Conservation (phyloP, 2,797 vertebrate species). For the Iguana delicatissima region DNA sequence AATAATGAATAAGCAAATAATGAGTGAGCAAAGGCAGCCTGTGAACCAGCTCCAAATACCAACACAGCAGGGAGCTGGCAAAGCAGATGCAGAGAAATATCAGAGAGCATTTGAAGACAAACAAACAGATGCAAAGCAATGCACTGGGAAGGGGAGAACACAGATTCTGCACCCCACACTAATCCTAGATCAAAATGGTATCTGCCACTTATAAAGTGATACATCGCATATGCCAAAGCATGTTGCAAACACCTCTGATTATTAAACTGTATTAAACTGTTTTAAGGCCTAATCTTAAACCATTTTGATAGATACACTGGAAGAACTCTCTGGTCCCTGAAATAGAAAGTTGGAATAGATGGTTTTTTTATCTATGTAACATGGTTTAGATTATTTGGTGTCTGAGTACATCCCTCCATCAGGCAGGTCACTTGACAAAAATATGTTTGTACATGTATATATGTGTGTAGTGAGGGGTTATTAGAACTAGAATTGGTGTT, state of each 20-base stretch:
- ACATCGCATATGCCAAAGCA: background rate
- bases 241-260: background rate
- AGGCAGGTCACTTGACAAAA: background rate
- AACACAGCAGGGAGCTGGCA: slow-evolving; percentile 53
- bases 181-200: slow-evolving; percentile 17
- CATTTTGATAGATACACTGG: background rate
- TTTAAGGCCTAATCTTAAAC: background rate
- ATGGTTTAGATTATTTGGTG: background rate
- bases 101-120: slow-evolving; percentile 36
- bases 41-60: slow-evolving; percentile 74
- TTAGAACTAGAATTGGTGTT: background rate
- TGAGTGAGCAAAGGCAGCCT: background rate
- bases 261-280: background rate
- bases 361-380: background rate
- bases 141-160: background rate
- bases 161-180: background rate
- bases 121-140: slow-evolving; percentile 22
- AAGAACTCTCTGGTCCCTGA: background rate
- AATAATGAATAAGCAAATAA: background rate
- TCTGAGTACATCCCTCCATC: background rate
- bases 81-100: slow-evolving; percentile 22
- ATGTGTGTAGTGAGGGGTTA: background rate
- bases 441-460: background rate
- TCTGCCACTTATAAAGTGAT: background rate
- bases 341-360: background rate